These are phyloP conservation scores for Chydorus sphaericus DNA, from an alignment of 2,888 invertebrate genomes.

Conservation along the genomic window DNA sequence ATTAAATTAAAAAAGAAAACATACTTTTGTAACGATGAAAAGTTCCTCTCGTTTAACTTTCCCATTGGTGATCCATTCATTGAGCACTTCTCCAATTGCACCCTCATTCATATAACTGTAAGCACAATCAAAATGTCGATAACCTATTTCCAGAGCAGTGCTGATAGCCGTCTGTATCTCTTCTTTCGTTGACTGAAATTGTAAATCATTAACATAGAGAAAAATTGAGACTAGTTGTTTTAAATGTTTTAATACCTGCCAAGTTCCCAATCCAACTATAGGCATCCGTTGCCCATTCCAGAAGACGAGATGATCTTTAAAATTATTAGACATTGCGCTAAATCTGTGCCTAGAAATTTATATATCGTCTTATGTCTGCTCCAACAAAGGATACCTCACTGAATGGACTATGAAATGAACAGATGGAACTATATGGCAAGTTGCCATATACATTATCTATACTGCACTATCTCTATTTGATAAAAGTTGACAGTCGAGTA, in stretches of 20 bases:
- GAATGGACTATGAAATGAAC: no score
- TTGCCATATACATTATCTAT: no score
- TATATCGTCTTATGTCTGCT: no score
- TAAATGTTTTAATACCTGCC: constrained; percentile 50
- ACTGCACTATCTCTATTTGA: no score
- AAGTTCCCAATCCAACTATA: constrained; percentile 58
- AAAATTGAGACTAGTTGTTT: neutral
- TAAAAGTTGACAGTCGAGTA: no score
- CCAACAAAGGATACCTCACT: no score
- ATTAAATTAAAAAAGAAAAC: neutral
- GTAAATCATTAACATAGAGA: constrained; percentile 25
- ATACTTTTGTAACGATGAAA: constrained; percentile 28
- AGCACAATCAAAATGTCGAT: constrained; percentile 29
- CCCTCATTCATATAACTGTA: constrained; percentile 25
- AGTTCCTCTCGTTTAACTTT: constrained; percentile 26
- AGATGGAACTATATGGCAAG: no score
- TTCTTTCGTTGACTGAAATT: constrained; percentile 18
- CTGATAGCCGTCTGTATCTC: constrained; percentile 25
- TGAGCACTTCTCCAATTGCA: constrained; percentile 25
- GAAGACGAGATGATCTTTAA: constrained; percentile 11
- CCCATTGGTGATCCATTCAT: constrained; percentile 23
- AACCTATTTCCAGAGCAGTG: constrained; percentile 26
- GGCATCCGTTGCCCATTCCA: constrained; percentile 47
- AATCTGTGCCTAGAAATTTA: no score
- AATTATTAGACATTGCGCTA: no score